Percentiles rank a stretch among this genome's conserved stretches.
phyloP scores from a whole-genome alignment of 2,888 invertebrate genomes.

The Synanthedon andrenaeformis region DNA sequence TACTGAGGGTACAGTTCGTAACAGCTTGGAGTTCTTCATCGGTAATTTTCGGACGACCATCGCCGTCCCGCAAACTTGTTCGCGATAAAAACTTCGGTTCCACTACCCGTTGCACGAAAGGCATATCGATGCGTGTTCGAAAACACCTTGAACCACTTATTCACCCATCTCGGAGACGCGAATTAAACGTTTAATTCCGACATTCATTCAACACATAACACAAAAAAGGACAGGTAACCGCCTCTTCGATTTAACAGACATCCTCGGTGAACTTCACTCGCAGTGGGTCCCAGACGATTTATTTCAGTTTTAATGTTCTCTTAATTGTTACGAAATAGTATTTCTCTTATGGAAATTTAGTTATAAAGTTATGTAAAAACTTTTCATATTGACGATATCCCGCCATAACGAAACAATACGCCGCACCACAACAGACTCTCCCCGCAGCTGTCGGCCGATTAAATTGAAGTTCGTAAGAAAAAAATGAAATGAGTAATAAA shows the following conservation, averaged over 20 bases:
- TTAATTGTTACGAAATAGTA: slow-evolving; percentile 14
- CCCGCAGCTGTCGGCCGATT: slow-evolving; percentile 46
- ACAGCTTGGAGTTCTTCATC: slow-evolving; percentile 88
- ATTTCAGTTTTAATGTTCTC: slow-evolving; percentile 23
- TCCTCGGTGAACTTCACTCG: slow-evolving; percentile 60
- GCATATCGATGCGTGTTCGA: slow-evolving; percentile 74
- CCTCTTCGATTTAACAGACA: slow-evolving; percentile 70
- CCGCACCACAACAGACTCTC: slow-evolving; percentile 15
- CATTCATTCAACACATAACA: slow-evolving; percentile 65
- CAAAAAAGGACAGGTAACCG: slow-evolving; percentile 71
- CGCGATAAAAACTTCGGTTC: slow-evolving; percentile 85
- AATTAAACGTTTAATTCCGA: slow-evolving; percentile 57
- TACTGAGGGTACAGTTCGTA: slow-evolving; percentile 87
- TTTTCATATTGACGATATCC: slow-evolving; percentile 55
- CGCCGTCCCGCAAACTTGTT: slow-evolving; percentile 71
- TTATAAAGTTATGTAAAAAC: slow-evolving; percentile 53
- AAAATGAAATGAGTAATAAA: slow-evolving; percentile 15
- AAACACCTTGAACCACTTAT: slow-evolving; percentile 42
- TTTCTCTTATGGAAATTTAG: slow-evolving; percentile 30
- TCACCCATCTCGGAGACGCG: slow-evolving; percentile 57
- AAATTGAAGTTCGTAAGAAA: slow-evolving; percentile 9
- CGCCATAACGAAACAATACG: slow-evolving; percentile 40
- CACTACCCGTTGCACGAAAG: slow-evolving; percentile 87
- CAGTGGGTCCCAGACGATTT: slow-evolving; percentile 19
- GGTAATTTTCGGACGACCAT: slow-evolving; percentile 70